Percentiles rank a stretch among this genome's conserved stretches.
Conservation (phyloP, 2,113 vertebrate genomes). For the Emydura subglobosa region DNA sequence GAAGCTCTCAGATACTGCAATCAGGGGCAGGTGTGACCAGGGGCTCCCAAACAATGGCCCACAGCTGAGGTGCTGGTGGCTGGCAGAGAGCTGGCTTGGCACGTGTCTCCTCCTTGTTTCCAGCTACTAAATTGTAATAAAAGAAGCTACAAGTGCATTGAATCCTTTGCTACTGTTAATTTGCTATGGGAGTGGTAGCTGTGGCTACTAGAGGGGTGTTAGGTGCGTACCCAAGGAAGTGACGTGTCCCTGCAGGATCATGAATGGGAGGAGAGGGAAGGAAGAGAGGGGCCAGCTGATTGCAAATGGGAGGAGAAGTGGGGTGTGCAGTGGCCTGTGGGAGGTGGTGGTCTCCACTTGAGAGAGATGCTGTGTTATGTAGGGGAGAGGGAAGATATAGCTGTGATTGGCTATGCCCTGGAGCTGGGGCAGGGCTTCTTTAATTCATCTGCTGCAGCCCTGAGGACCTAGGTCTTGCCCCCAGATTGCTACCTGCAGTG, state of each 20-base stretch:
- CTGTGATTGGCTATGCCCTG: neutral
- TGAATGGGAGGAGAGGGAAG: neutral
- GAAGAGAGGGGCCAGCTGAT: neutral
- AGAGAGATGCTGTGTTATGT: neutral
- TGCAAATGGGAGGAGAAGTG: neutral
- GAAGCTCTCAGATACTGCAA: neutral
- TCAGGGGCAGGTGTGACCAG: neutral
- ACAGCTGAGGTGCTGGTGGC: neutral
- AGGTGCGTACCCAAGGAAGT: neutral
- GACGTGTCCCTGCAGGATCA: neutral
- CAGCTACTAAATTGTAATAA: neutral
- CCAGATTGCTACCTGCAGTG: fast-evolving
- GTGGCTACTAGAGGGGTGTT: neutral
- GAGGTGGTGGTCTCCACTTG: neutral
- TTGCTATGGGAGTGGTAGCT: neutral
- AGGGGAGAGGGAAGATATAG: neutral
- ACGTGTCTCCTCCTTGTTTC: neutral
- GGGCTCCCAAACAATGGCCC: neutral
- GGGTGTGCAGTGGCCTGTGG: no score
- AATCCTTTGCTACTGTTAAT: neutral
- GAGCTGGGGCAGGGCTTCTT: neutral
- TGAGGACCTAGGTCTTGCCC: neutral
- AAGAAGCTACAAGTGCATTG: neutral
- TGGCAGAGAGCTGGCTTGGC: neutral
- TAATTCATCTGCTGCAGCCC: neutral